These are phyloP conservation scores for Galemys pyrenaicus DNA, from an alignment of 2,113 vertebrate genomes.

Conservation along the genomic window DNA sequence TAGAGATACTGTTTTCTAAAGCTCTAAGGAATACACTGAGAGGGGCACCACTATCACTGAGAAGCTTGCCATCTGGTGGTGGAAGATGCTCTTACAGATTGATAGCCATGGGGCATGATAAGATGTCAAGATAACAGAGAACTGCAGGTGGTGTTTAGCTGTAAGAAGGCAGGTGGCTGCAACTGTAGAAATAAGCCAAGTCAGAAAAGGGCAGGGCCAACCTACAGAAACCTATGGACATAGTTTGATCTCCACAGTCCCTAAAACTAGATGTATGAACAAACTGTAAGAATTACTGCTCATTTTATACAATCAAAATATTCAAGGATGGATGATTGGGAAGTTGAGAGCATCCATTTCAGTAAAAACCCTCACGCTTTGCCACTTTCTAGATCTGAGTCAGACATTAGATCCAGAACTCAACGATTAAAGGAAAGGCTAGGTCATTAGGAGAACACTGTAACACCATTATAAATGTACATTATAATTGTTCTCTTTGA, in stretches of 20 bases:
- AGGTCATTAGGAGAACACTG: background rate
- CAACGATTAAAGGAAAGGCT: background rate
- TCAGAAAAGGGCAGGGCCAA: background rate
- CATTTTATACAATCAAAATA: background rate
- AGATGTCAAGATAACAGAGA: slow-evolving; percentile 23
- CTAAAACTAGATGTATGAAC: background rate
- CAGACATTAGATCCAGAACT: background rate
- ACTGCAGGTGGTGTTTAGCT: slow-evolving; percentile 43
- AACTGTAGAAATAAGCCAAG: slow-evolving; percentile 28
- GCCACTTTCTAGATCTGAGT: background rate
- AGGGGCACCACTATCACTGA: background rate
- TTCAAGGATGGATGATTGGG: background rate
- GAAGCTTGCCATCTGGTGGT: slow-evolving; percentile 18
- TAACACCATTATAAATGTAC: background rate
- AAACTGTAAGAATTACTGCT: background rate
- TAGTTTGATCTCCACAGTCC: background rate
- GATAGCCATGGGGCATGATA: background rate
- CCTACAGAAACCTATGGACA: background rate
- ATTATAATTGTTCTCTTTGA: background rate
- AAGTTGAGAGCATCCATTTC: background rate
- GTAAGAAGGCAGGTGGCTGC: slow-evolving; percentile 25
- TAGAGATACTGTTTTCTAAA: background rate
- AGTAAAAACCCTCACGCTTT: background rate
- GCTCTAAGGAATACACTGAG: background rate
- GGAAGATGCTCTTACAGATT: background rate